Conservation (phyloP, 1,140 invertebrate species). For the Pseudomyrmex pallidus region DNA sequence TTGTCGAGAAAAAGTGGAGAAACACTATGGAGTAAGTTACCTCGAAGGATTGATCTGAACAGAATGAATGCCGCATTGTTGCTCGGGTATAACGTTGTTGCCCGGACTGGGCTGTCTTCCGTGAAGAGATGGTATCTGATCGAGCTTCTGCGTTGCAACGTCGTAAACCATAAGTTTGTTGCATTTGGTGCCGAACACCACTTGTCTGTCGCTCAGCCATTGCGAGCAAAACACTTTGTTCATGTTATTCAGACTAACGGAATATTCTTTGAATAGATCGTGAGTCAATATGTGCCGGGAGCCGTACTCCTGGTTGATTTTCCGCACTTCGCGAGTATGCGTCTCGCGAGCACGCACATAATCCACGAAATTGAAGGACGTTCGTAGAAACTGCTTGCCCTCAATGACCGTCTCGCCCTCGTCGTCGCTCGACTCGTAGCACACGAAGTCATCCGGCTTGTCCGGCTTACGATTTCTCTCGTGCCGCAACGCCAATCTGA, state of each 20-base stretch:
- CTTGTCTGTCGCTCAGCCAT: slow-evolving; percentile 97
- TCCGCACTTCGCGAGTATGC: slow-evolving; percentile 89
- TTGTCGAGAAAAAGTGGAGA: not conserved
- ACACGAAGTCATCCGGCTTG: slow-evolving; percentile 95
- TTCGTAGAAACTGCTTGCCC: slow-evolving; percentile 90
- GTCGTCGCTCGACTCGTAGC: slow-evolving; percentile 94
- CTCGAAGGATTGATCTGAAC: slow-evolving; percentile 97
- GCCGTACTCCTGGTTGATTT: slow-evolving; percentile 91
- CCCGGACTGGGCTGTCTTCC: slow-evolving; percentile 86
- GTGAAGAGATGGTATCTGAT: slow-evolving; percentile 93
- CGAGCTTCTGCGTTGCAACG: slow-evolving; percentile 86
- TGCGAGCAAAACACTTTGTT: slow-evolving; percentile 99
- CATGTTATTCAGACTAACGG: slow-evolving; percentile 93
- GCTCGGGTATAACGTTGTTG: slow-evolving; percentile 86
- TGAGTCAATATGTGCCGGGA: slow-evolving; percentile 94
- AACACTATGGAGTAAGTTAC: slow-evolving; percentile 57
- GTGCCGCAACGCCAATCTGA: slow-evolving; percentile 82
- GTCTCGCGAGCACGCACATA: slow-evolving; percentile 92
- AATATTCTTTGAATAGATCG: slow-evolving; percentile 94
- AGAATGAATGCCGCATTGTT: slow-evolving; percentile 96
- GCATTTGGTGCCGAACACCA: slow-evolving; percentile 98
- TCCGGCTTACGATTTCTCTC: slow-evolving; percentile 92
- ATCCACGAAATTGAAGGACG: slow-evolving; percentile 94
- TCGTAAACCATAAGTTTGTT: slow-evolving; percentile 92
- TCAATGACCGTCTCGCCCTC: slow-evolving; percentile 91